phyloP scores from a whole-genome alignment of 2,797 vertebrate genomes.

The Melanotaenia maccullochi region DNA sequence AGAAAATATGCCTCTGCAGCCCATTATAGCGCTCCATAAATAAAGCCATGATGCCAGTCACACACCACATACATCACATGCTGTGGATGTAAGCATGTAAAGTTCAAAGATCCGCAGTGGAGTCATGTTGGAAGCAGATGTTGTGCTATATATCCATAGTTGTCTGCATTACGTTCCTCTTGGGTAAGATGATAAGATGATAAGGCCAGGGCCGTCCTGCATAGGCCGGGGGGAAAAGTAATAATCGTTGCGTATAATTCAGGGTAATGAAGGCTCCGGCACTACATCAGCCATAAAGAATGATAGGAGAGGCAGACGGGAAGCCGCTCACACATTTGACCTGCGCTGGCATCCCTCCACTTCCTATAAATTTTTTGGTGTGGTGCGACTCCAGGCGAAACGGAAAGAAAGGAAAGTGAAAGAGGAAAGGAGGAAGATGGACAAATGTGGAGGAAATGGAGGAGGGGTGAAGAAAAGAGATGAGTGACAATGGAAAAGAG shows the following conservation, averaged over 20 bases:
- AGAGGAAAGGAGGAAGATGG: conserved; percentile 43
- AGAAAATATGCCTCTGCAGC: conserved; percentile 54
- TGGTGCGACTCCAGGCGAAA: conserved; percentile 56
- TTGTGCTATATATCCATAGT: conserved; percentile 66
- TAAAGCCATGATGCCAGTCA: conserved; percentile 56
- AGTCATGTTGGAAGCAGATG: conserved; percentile 80
- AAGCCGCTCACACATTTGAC: conserved; percentile 72
- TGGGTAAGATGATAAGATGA: conserved; percentile 78
- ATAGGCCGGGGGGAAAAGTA: conserved; percentile 71
- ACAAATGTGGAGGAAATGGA: conserved; percentile 47
- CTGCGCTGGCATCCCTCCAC: conserved; percentile 77
- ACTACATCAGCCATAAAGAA: conserved; percentile 80
- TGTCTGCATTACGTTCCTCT: conserved; percentile 64
- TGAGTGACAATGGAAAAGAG: conserved; percentile 54
- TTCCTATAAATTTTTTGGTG: conserved; percentile 72
- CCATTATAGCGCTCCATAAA: conserved; percentile 61
- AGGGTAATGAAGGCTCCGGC: conserved; percentile 80
- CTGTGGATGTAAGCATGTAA: conserved; percentile 52
- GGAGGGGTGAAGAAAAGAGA: conserved; percentile 21
- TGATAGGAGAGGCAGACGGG: conserved; percentile 71
- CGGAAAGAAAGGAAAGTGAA: conserved; percentile 12
- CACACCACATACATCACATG: conserved; percentile 64
- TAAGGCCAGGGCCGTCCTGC: conserved; percentile 71
- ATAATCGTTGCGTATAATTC: conserved; percentile 79
- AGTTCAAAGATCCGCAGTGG: conserved; percentile 74